Percentiles rank a stretch among this genome's conserved stretches.
phyloP scores from a whole-genome alignment of 2,797 vertebrate genomes.

The Eulemur coronatus region DNA sequence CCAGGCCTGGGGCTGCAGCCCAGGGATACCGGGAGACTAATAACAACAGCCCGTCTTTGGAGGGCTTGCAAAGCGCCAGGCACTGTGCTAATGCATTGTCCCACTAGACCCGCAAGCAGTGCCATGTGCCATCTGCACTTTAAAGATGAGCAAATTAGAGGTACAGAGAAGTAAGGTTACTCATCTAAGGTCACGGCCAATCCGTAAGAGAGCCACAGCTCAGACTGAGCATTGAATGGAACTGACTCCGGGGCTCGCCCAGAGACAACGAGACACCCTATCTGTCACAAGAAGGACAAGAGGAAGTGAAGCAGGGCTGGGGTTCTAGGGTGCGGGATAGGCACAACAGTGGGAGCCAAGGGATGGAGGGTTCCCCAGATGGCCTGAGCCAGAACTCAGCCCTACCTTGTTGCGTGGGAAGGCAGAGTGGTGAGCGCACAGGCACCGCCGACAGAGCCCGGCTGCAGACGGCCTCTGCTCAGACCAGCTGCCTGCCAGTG shows the following conservation, averaged over 20 bases:
- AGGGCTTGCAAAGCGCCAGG: not conserved
- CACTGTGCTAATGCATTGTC: not conserved
- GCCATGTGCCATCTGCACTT: not conserved
- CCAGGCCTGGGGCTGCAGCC: not conserved
- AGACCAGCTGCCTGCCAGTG: not conserved
- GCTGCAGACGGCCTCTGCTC: not conserved
- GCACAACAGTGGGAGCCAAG: not conserved
- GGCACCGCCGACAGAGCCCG: not conserved
- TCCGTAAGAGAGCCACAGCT: not conserved
- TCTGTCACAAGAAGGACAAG: not conserved
- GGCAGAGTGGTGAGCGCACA: not conserved
- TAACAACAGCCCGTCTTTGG: not conserved
- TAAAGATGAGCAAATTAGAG: not conserved
- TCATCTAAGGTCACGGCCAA: not conserved
- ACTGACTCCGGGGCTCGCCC: not conserved
- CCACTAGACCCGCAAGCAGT: not conserved
- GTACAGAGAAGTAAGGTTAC: not conserved
- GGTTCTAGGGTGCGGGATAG: not conserved
- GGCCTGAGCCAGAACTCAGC: not conserved
- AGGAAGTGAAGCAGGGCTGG: not conserved
- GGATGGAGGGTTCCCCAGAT: not conserved
- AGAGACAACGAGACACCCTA: not conserved
- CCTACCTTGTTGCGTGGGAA: not conserved
- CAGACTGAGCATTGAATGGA: not conserved
- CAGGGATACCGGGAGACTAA: not conserved